These are phyloP conservation scores for Cryptoprocta ferox DNA, from an alignment of 2,797 vertebrate genomes.

Conservation along the genomic window DNA sequence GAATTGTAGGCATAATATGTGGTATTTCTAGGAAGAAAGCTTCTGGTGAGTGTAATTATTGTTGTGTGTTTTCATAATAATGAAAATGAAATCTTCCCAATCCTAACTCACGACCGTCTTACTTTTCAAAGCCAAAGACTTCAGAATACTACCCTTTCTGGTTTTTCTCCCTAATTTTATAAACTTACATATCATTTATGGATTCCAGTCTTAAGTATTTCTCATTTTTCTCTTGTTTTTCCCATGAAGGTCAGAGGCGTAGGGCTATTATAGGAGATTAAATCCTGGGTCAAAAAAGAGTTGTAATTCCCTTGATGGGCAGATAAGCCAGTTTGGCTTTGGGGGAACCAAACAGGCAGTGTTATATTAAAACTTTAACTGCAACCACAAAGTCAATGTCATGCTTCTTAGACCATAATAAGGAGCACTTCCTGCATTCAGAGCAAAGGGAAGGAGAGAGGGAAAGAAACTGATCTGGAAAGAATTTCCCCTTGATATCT, in stretches of 20 bases:
- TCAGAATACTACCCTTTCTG: neutral
- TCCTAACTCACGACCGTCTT: neutral
- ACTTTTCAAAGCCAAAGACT: slow-evolving; percentile 55
- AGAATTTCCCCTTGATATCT: slow-evolving; percentile 81
- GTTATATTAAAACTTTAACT: slow-evolving; percentile 55
- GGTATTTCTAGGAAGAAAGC: slow-evolving; percentile 63
- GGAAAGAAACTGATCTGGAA: slow-evolving; percentile 74
- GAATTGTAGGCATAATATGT: slow-evolving; percentile 69
- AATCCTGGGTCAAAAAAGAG: neutral
- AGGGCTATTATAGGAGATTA: neutral
- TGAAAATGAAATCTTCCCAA: slow-evolving; percentile 61
- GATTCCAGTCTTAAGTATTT: slow-evolving; percentile 1
- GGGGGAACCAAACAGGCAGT: slow-evolving; percentile 40
- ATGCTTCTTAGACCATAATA: slow-evolving; percentile 55
- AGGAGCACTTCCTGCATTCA: slow-evolving; percentile 67
- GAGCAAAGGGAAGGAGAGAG: slow-evolving; percentile 4
- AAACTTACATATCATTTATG: neutral
- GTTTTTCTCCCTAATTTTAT: neutral
- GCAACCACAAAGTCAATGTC: slow-evolving; percentile 41
- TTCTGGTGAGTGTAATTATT: slow-evolving; percentile 68
- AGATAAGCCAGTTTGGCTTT: slow-evolving; percentile 36
- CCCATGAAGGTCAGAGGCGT: neutral
- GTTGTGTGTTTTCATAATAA: slow-evolving; percentile 68
- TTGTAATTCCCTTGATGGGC: neutral
- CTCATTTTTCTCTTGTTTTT: slow-evolving; percentile 7